These are phyloP conservation scores for Corynorhinus townsendii DNA, from an alignment of 2,113 vertebrate genomes.

Conservation along the genomic window DNA sequence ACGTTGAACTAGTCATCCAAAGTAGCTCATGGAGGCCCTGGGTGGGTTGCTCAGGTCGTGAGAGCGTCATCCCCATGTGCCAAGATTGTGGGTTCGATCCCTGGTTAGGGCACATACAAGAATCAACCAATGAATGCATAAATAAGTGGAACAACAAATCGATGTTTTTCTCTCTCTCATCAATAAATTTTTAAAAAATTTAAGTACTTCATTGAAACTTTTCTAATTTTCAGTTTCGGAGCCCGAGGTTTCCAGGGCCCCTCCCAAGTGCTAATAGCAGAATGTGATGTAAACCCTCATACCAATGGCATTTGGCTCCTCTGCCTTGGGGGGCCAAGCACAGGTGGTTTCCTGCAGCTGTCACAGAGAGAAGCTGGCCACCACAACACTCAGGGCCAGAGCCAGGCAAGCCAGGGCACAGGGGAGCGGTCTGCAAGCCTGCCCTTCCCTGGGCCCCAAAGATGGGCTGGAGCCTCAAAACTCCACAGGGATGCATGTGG, in stretches of 20 bases:
- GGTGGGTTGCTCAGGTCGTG: neutral
- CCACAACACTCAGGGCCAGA: accelerated
- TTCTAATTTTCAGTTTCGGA: neutral
- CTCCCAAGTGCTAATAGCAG: neutral
- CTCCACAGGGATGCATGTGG: neutral
- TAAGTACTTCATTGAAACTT: neutral
- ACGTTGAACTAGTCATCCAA: neutral
- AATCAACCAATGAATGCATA: neutral
- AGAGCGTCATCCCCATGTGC: neutral
- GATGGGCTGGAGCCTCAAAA: neutral
- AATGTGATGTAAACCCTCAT: neutral
- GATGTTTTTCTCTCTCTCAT: neutral
- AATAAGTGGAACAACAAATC: neutral
- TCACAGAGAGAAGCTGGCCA: neutral
- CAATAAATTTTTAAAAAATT: neutral
- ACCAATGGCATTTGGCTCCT: neutral
- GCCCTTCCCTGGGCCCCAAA: too few relatives aligned
- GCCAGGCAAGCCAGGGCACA: neutral
- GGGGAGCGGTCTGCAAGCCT: neutral
- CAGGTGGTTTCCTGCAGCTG: neutral
- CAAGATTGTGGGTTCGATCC: neutral
- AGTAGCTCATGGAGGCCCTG: neutral
- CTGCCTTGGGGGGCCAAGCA: neutral
- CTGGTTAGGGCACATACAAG: neutral
- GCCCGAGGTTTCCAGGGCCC: neutral